Evolutionary conservation across 92 coral and sea anemone genomes (phyloP), one percentile per base, ranked within the genome.

Genomic region (Galaxea fascicularis): DNA sequence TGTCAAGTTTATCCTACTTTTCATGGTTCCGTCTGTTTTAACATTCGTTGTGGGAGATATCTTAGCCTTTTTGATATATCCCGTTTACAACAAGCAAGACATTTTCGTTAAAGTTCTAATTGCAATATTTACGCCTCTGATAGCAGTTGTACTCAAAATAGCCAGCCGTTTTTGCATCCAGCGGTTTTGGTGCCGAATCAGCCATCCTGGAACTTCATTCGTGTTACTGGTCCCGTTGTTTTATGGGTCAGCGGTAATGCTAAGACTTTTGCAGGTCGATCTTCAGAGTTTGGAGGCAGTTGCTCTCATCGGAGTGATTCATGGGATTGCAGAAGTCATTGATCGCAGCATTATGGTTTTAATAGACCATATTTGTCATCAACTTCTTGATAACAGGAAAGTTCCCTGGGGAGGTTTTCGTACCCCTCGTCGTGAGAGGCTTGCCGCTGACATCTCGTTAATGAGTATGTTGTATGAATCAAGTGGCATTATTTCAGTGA

Each of bases 341-440:
- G 80, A 75, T 24, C 80, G 67, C 21, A 52, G 45, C 8, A 75
- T 31, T 0, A 75, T 75, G 80, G 80, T n/a, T 75, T 20, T 75
- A 6, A 54, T 29, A 7, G 80, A 75, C 24, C 67, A 75, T 21
- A 9, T 25, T 54, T 52, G 18, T 59, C 49, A 75, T 28, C 65
- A 75, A 22, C 16, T 29, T 24, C 25, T 75, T 24, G 80, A 27
- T 27, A 5, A 21, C 16, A 54, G 80, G 14, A 28, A 0, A 30
- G 26, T 35, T 59, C 20, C 83, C 17, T 64, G 49, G 49, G 83
- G 83, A 63, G 68, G 56, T 20, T 78, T 78, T 63, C 83, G 83
- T 16, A 30, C 53, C 20, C 83, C 83, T 78, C 83, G 83, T 14
- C 69, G 74, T 11, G 83, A 78, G 68, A 59, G 83, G 11, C 83